These are phyloP conservation scores for Hiodon tergisus DNA, from an alignment of 2,113 vertebrate genomes.

Conservation along the genomic window DNA sequence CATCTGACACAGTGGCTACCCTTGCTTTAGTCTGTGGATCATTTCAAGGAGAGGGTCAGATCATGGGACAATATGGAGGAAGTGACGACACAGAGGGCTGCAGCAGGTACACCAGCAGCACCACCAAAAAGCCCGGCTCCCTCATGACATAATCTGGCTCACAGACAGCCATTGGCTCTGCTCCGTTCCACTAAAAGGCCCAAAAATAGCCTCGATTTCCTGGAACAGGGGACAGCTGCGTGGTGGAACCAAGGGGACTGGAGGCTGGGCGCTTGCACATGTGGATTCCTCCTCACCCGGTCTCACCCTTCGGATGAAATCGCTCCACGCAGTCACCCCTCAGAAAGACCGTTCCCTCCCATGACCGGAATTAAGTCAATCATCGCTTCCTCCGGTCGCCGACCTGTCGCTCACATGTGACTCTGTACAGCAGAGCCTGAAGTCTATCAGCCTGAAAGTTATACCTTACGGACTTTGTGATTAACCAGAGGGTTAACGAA, in stretches of 20 bases:
- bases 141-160: constrained; percentile 59
- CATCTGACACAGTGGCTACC: too few relatives aligned
- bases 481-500: too few relatives aligned
- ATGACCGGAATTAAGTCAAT: neutral
- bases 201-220: constrained; percentile 59
- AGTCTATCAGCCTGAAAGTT: too few relatives aligned
- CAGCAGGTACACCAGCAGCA: constrained; percentile 41
- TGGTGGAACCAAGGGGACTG: constrained; percentile 43
- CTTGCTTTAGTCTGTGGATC: too few relatives aligned
- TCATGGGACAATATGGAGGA: too few relatives aligned
- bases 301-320: constrained; percentile 27
- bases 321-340: constrained; percentile 35
- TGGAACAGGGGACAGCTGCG: constrained; percentile 58
- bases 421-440: too few relatives aligned
- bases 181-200: constrained; percentile 55
- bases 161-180: constrained; percentile 61
- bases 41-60: too few relatives aligned
- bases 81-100: constrained; percentile 22
- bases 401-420: too few relatives aligned
- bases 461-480: too few relatives aligned
- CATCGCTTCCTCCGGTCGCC: too few relatives aligned
- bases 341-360: constrained; percentile 28
- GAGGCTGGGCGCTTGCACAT: constrained; percentile 57
- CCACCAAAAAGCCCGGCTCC: constrained; percentile 41
- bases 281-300: constrained; percentile 30